phyloP scores from a whole-genome alignment of 2,888 invertebrate genomes.

The Agrotis segetum region DNA sequence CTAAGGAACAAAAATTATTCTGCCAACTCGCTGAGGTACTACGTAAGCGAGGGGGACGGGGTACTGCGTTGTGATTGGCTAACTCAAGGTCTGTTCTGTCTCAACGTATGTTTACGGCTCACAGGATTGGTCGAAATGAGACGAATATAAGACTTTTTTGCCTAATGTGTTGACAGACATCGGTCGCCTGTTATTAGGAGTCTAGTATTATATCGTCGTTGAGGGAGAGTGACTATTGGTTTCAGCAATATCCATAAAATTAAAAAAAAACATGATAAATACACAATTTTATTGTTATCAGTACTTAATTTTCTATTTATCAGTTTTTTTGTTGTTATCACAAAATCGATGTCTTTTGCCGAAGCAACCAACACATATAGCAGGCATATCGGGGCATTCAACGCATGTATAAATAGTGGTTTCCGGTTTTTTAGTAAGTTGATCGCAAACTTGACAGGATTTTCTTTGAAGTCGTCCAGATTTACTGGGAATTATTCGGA shows the following conservation, averaged over 20 bases:
- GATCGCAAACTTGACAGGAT: conserved; percentile 29
- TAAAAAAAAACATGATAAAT: not conserved
- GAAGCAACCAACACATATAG: conserved; percentile 29
- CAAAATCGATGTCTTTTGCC: conserved; percentile 4
- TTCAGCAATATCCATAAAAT: not conserved
- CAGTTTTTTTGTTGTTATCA: not conserved
- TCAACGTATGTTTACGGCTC: too few species aligned
- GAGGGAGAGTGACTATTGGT: not conserved
- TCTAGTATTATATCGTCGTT: too few species aligned
- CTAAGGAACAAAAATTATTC: too few species aligned
- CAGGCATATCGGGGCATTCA: conserved; percentile 36
- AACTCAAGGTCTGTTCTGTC: too few species aligned
- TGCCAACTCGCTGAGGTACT: too few species aligned
- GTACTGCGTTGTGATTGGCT: too few species aligned
- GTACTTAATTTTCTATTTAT: not conserved
- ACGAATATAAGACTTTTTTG: too few species aligned
- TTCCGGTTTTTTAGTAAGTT: not conserved
- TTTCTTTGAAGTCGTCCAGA: not conserved
- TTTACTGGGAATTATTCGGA: conserved; percentile 15
- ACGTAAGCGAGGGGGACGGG: too few species aligned
- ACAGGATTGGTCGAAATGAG: too few species aligned
- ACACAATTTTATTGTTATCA: not conserved
- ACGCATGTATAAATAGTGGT: conserved; percentile 25
- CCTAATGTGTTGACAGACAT: too few species aligned
- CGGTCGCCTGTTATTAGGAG: too few species aligned